Evolutionary conservation across 2,113 vertebrate species (phyloP).

Genomic region (Cheilinus undulatus): DNA sequence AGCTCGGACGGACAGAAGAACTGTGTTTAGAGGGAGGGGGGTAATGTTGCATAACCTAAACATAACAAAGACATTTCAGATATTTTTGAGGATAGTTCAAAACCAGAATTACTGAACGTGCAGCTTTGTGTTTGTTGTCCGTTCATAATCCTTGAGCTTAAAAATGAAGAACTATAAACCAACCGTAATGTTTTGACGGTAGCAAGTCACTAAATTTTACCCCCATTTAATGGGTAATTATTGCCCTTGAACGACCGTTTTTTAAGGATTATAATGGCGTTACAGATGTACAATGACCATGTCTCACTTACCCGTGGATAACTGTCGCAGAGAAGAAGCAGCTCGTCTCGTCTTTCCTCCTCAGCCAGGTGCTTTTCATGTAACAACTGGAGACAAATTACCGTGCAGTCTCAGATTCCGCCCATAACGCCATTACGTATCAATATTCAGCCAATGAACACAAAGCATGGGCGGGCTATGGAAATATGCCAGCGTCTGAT

Average conservation of each 20-base stretch:
- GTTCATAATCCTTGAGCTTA: no score
- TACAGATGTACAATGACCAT: neutral
- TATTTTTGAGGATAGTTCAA: neutral
- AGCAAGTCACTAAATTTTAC: neutral
- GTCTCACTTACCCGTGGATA: constrained; percentile 38
- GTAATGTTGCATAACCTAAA: constrained; percentile 2
- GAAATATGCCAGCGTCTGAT: constrained; percentile 32
- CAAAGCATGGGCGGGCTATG: constrained; percentile 1
- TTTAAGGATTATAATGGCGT: fast-evolving
- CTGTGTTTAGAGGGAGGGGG: no score
- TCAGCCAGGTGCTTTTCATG: neutral
- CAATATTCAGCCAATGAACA: constrained; percentile 51
- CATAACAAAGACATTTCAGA: fast-evolving
- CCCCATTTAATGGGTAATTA: neutral
- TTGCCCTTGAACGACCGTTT: neutral
- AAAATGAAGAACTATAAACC: no score
- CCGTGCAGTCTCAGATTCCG: neutral
- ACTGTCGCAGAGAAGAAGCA: neutral
- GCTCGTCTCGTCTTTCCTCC: neutral
- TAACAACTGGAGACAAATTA: neutral
- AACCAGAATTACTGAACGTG: no score
- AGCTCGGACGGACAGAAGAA: neutral
- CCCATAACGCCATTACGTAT: constrained; percentile 51
- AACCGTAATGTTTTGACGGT: neutral
- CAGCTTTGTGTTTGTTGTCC: no score